Evolutionary conservation across 1,140 invertebrate genomes (phyloP).

Genomic region (Aethina tumida): DNA sequence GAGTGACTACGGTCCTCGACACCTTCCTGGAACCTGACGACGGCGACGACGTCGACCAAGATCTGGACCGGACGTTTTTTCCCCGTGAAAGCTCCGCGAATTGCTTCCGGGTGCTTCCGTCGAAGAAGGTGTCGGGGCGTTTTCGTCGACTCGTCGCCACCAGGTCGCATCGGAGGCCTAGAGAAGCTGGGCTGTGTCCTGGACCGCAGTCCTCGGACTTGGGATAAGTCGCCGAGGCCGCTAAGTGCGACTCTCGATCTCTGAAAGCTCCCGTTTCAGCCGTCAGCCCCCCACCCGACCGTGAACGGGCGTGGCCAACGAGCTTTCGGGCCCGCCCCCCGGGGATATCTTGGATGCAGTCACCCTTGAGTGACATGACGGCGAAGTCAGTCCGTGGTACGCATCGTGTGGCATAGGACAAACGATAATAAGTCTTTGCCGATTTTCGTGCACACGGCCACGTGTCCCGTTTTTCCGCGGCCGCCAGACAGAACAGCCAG

Average conservation of each 20-base stretch:
- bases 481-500: slow-evolving; percentile 19
- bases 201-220: slow-evolving; percentile 4
- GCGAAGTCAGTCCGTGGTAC: slow-evolving; percentile 33
- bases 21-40: background rate
- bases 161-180: too few relatives aligned
- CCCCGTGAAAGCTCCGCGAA: slow-evolving; percentile 6
- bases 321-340: slow-evolving; percentile 18
- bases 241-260: slow-evolving; percentile 4
- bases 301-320: slow-evolving; percentile 25
- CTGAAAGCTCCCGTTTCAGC: slow-evolving; percentile 13
- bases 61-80: slow-evolving; percentile 11
- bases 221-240: slow-evolving; percentile 9
- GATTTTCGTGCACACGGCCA: slow-evolving; percentile 20
- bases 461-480: slow-evolving; percentile 23
- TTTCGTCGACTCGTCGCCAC: too few relatives aligned
- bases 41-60: background rate
- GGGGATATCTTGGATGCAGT: slow-evolving; percentile 31
- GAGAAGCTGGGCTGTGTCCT: slow-evolving; percentile 1
- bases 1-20: background rate
- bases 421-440: slow-evolving; percentile 18
- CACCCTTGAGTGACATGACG: slow-evolving; percentile 35
- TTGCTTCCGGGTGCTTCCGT: too few relatives aligned
- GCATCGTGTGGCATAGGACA: slow-evolving; percentile 33
- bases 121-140: background rate
- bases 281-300: slow-evolving; percentile 6